Evolutionary conservation across 2,797 vertebrate species (phyloP), one percentile per base, ranked within the genome.

Genomic region (Chelon labrosus): DNA sequence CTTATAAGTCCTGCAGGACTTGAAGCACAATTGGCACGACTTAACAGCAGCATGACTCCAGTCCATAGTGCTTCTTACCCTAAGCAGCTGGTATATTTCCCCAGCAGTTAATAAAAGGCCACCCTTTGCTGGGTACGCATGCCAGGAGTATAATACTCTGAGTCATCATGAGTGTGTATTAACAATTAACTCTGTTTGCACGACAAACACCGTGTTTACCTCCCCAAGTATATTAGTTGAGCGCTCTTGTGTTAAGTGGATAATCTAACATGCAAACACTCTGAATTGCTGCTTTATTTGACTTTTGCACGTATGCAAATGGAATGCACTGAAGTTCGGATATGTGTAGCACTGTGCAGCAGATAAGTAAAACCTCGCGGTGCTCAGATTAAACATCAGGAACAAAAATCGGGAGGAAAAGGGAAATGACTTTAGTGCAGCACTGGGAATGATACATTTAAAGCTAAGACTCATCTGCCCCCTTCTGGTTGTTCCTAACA

Each of bases 381-480:
- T 25, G 22, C 35, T 27, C 17, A 70, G 65, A 49, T 52, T 14
- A 56, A 63, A n/a, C 19, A 4, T 9, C 52, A 31, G 27, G 1
- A 54, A 20, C 46, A 46, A 9, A 16, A 17, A 10, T 7, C 2
- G 8, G 6, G 44, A 17, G 41, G 14, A 42, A 44, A 44, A 1
- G 41, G 41, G 16, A 16, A 5, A 1, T 44, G 41, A 35, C 31
- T 35, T 35, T 7, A 35, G 31, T 7, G 31, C 17, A 7, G 44
- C 8, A 17, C 16, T 17, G 17, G 44, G 5, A 19, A 53, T 41
- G 16, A 53, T 41, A n/a, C 1, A 19, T 70, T 72, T 20, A 41
- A 65, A 71, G 6, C n/a, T 62, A 39, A 65, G 22, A 35, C 65
- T 62, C 54, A 4, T 79, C 83, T 88, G 90, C 91, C 89, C 79